Conservation (phyloP, 2,888 invertebrate genomes). For the Chloromyia formosa region DNA sequence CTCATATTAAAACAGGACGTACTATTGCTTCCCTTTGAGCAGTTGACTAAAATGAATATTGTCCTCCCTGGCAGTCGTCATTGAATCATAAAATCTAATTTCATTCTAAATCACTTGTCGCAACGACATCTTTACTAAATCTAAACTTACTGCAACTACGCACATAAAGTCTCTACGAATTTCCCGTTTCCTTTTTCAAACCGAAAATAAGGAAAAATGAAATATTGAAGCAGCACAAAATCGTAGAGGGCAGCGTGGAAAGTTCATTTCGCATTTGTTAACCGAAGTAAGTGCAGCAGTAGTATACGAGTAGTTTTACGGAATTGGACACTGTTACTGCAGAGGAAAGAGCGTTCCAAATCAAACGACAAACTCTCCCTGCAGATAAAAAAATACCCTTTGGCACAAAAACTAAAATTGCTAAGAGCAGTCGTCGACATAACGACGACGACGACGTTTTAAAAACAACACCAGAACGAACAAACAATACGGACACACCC, state of each 20-base stretch:
- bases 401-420: not conserved
- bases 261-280: conserved; percentile 3
- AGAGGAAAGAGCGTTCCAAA: not conserved
- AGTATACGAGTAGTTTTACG: not conserved
- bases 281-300: conserved; percentile 16
- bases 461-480: conserved; percentile 14
- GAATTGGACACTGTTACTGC: not conserved
- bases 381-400: not conserved
- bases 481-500: not conserved
- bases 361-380: not conserved
- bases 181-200: not conserved
- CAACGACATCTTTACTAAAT: no score
- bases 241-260: not conserved
- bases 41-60: no score
- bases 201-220: not conserved
- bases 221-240: not conserved
- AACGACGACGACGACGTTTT: not conserved
- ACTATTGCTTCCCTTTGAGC: no score
- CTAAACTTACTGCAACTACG: no score
- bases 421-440: not conserved
- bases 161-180: no score
- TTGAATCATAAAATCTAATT: no score
- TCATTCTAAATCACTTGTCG: no score
- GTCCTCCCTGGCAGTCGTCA: no score
- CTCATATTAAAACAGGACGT: no score